Base-by-base conservation (phyloP, 1,140 invertebrate species). In the Pseudomyrmex cubaensis region DNA sequence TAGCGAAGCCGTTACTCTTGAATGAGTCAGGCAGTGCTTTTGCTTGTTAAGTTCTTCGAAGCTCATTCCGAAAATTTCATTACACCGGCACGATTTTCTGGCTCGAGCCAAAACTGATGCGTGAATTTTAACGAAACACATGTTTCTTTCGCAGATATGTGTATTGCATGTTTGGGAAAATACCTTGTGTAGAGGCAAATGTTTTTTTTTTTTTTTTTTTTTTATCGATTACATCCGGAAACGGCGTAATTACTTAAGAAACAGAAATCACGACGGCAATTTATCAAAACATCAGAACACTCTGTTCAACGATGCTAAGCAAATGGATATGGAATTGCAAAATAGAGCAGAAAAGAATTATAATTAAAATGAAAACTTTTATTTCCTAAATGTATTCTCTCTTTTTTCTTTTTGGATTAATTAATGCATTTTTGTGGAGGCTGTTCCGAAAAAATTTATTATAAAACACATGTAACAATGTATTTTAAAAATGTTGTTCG, bases 21-120 rank as follows among this genome's bases (percentile, higher is more conserved):
- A 72, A 80, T 20, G 20, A 61, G 20, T 0, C 9, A 70, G 52
- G 57, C 20, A 25, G 2, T 48, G 22, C 12, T 59, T 57, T 25
- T 9, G 20, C 20, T 59, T n/a, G 44, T 70, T 80, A 80, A 80
- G 48, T 50, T 5, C 20, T 5, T 25, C 9, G 4, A 48, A 57
- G 10, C 9, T 78, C 5, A 59, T 50, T 78, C 12, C 1, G 2
- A 25, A 56, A 22, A 78, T 78, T 20, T 69, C 2, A 46, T 48
- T 67, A 46, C 13, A 25, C 12, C 22, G 44, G 5, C 12, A 59
- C 56, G 13, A 25, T 46, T 56, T 54, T 10, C 9, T 52, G 12
- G 10, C n/a, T 1, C 1, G 1, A 8, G 35, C 0, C 15, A 25
- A 17, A 69, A 48, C n/a, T 3, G 22, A 25, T 25, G 1, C 1